Evolutionary conservation across 2,888 invertebrate genomes (phyloP).

Genomic region (Aphodius granarius): DNA sequence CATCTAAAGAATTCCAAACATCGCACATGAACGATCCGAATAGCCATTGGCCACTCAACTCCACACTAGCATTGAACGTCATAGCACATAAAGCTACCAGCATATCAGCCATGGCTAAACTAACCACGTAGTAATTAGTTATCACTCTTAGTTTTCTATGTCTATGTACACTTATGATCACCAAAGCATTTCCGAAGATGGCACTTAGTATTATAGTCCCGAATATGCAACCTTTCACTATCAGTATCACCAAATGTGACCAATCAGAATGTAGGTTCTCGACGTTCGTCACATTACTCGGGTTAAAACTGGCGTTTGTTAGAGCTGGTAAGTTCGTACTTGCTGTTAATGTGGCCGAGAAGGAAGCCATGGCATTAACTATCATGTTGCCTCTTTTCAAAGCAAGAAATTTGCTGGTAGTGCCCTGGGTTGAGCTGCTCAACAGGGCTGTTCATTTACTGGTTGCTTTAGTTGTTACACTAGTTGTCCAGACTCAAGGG

Average conservation of each 20-base stretch:
- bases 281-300: conserved; percentile 47
- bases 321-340: conserved; percentile 41
- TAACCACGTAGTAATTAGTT: conserved; percentile 95
- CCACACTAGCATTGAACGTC: conserved; percentile 91
- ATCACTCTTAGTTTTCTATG: conserved; percentile 83
- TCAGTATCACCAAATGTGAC: conserved; percentile 61
- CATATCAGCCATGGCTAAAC: conserved; percentile 91
- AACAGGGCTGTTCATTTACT: background rate
- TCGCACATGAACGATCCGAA: conserved; percentile 92
- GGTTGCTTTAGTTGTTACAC: background rate
- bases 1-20: conserved; percentile 92
- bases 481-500: background rate
- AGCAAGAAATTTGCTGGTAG: background rate
- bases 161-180: conserved; percentile 81
- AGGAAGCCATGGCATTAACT: conserved; percentile 54
- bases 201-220: conserved; percentile 86
- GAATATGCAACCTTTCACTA: conserved; percentile 79
- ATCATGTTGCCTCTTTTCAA: conserved; percentile 47
- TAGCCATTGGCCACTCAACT: conserved; percentile 79
- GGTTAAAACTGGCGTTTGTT: conserved; percentile 41
- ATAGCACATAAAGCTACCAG: conserved; percentile 89
- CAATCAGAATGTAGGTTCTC: conserved; percentile 53
- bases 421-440: background rate
- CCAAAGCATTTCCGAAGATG: conserved; percentile 88
- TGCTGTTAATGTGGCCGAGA: conserved; percentile 49